Evolutionary conservation across 2,888 invertebrate genomes (phyloP), one percentile per base, ranked within the genome.

Genomic region (Diarsia brunnea): DNA sequence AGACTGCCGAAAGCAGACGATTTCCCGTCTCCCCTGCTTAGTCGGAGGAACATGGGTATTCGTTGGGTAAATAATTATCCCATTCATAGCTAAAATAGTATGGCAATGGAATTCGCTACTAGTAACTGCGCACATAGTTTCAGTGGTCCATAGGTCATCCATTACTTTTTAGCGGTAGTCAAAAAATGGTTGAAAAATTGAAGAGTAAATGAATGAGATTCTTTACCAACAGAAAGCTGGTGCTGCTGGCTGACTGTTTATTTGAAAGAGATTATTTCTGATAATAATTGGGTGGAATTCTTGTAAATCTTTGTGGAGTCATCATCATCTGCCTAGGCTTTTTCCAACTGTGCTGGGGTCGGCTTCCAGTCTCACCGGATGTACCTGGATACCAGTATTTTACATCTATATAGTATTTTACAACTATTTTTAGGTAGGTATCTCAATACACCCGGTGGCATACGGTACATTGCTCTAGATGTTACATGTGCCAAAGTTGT

Each of bases 161-260:
- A 82, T 61, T 69, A 68, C 64, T 51, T 78, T 73, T 67, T 45
- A 51, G 64, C 21, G 21, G 8, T 27, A 51, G 47, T 63, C 58
- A 74, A 82, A 74, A 82, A 81, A 67, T 70, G 10, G 21, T 55
- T n/a, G 61, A 27, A 66, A 51, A 14, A 43, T 45, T 45, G 49
- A 10, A 2, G 58, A 64, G 66, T 47, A 63, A 64, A 78, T 73
- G 5, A 82, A 60, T 73, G 21, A 60, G 64, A 70, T 70, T 67
- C 67, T 78, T 82, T 53, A 24, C 43, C 16, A 53, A 19, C 31
- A 43, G 11, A 10, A 38, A 24, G 11, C 14, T 79, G 60, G 21
- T n/a, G 53, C n/a, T n/a, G n/a, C n/a, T n/a, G n/a, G n/a, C n/a
- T n/a, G 38, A 53, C 43, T 24, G 27, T 24, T 64, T 63, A 64